Percentiles rank a stretch among this genome's conserved stretches.
These are phyloP conservation scores for Pteria penguin DNA, from an alignment of 2,888 invertebrate species.

Conservation along the genomic window DNA sequence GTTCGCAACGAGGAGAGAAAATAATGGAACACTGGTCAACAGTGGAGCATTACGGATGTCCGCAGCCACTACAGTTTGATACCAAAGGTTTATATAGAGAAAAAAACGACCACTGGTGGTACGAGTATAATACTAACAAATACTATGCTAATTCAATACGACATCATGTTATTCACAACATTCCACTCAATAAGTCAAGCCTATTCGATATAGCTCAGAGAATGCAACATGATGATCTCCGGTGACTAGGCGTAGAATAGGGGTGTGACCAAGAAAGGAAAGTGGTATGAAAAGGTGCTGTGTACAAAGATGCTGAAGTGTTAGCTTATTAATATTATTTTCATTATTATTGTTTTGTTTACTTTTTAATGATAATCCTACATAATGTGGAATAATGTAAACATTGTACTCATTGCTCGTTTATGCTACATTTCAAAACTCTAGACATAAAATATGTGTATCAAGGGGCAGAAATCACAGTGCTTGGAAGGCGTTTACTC, in stretches of 20 bases:
- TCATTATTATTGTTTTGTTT: too few relatives aligned
- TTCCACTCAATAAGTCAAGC: constrained; percentile 45
- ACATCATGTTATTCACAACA: constrained; percentile 54
- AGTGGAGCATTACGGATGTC: constrained; percentile 82
- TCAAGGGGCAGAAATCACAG: too few relatives aligned
- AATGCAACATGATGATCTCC: constrained; percentile 10
- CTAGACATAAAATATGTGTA: too few relatives aligned
- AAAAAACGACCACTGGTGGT: constrained; percentile 47
- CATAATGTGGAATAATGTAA: too few relatives aligned
- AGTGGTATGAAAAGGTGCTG: too few relatives aligned
- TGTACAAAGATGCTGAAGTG: too few relatives aligned
- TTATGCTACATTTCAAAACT: too few relatives aligned
- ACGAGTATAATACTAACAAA: constrained; percentile 43
- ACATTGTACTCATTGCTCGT: too few relatives aligned
- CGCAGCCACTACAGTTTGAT: constrained; percentile 78
- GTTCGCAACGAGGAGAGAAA: constrained; percentile 55
- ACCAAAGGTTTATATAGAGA: constrained; percentile 43
- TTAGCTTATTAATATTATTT: too few relatives aligned
- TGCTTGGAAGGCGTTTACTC: too few relatives aligned
- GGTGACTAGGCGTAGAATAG: too few relatives aligned
- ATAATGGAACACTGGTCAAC: constrained; percentile 57
- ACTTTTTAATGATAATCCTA: too few relatives aligned
- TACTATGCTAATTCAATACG: constrained; percentile 53
- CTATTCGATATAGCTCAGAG: constrained; percentile 40
- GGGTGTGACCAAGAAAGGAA: background rate